Base-by-base conservation (phyloP, 2,888 invertebrate genomes). In the Galerucella pusilla region DNA sequence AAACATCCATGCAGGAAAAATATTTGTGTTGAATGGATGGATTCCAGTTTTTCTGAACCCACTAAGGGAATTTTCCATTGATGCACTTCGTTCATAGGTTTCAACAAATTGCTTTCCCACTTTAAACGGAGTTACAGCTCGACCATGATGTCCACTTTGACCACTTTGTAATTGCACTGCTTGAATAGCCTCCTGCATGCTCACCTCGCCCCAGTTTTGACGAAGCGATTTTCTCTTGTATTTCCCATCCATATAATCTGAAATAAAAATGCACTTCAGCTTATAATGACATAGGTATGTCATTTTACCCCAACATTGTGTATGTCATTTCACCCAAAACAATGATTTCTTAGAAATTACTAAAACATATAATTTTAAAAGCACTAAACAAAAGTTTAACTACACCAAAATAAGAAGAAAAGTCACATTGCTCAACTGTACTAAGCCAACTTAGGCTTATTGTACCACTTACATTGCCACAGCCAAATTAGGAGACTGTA, bases 21-120 rank as follows among this genome's bases (percentile, higher is more conserved):
- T 83, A 80, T 80, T 65, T 71, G 28, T 69, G 11, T 45, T 65
- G 5, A 67, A 35, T 9, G 14, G 7, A 59, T 71, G 20, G 63
- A 46, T 25, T 20, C 25, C 14, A 16, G 16, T 46, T 6, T 64
- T 45, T 16, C 10, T 46, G 12, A 46, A 12, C 11, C 46, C 1
- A 12, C 12, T 46, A 12, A 12, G 12, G 12, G 46, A 46, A 12
- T 12, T 61, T 61, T 20, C 25, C 61, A 61, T 61, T 61, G 35
- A 20, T 20, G 16, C 45, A 66, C n/a, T 16, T 16, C 11, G 49
- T 20, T 66, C 45, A 49, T 46, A 66, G 2, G 46, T n/a, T 64
- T 28, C 6, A 25, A 25, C 28, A n/a, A 67, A 67, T 20, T 12
- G 25, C 25, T 11, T 2, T 14, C 9, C 14, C 46, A 14, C 49